These are phyloP conservation scores for Setipinna tenuifilis DNA, from an alignment of 2,797 vertebrate species.

Conservation along the genomic window DNA sequence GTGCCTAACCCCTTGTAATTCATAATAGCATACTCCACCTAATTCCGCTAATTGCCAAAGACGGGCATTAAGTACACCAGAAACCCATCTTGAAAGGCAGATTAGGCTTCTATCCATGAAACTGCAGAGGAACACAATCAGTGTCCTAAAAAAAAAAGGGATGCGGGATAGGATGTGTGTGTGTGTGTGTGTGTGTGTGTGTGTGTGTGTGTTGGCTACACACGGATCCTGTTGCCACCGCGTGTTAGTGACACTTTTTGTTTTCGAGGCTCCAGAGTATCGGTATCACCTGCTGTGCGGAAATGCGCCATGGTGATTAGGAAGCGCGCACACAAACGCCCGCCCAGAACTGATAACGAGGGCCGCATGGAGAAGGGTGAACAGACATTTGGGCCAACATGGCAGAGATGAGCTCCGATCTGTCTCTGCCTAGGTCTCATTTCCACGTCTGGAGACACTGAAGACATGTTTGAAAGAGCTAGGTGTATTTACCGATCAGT, in stretches of 20 bases:
- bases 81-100: neutral
- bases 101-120: neutral
- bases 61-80: neutral
- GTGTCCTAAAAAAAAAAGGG: neutral
- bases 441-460: neutral
- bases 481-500: neutral
- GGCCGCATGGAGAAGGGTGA: neutral
- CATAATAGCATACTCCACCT: neutral
- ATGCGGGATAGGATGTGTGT: neutral
- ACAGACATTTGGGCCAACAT: neutral
- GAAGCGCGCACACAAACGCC: constrained; percentile 2
- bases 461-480: neutral
- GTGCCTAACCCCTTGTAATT: neutral
- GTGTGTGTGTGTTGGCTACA: neutral
- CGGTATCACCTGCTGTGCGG: neutral
- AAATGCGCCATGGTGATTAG: neutral
- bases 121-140: constrained; percentile 8
- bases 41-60: neutral
- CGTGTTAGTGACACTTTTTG: constrained; percentile 20
- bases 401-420: neutral
- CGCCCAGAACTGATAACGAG: neutral
- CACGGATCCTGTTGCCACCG: neutral
- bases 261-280: neutral
- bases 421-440: neutral
- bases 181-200: neutral